These are phyloP conservation scores for Drosophila macrospina DNA, from an alignment of 2,888 invertebrate genomes.

Conservation along the genomic window DNA sequence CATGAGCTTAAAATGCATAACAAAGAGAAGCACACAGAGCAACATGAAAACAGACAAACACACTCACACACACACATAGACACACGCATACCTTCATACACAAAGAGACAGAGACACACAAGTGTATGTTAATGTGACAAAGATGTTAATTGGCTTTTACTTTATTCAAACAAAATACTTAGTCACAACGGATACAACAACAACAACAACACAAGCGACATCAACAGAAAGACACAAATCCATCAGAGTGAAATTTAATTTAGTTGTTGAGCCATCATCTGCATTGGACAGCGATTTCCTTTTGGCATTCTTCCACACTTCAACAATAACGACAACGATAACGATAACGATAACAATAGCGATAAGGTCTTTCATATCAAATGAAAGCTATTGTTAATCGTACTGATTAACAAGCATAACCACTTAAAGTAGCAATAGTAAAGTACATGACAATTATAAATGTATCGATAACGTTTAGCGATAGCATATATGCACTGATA, in stretches of 20 bases:
- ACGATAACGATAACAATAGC: constrained; percentile 1
- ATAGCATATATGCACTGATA: too few species aligned
- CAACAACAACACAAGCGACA: constrained; percentile 17
- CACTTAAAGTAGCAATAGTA: not conserved
- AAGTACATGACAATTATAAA: not conserved
- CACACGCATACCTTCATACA: not conserved
- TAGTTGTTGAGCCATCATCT: constrained; percentile 48
- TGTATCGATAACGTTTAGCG: not conserved
- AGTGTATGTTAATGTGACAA: constrained; percentile 72
- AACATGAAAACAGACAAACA: not conserved
- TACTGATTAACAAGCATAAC: not conserved
- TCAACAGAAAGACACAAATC: constrained; percentile 35
- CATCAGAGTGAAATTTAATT: constrained; percentile 75
- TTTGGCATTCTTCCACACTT: constrained; percentile 28
- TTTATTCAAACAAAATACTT: constrained; percentile 73
- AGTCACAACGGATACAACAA: constrained; percentile 54
- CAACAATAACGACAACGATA: constrained; percentile 18
- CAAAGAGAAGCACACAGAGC: constrained; percentile 46
- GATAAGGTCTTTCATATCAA: not conserved
- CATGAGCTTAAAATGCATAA: constrained; percentile 61
- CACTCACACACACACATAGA: not conserved
- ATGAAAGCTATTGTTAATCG: too few species aligned
- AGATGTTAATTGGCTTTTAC: constrained; percentile 81
- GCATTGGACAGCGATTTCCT: constrained; percentile 31
- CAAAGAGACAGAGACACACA: not conserved